Conservation (phyloP, 2,888 invertebrate species). For the Microctonus aethiopoides region DNA sequence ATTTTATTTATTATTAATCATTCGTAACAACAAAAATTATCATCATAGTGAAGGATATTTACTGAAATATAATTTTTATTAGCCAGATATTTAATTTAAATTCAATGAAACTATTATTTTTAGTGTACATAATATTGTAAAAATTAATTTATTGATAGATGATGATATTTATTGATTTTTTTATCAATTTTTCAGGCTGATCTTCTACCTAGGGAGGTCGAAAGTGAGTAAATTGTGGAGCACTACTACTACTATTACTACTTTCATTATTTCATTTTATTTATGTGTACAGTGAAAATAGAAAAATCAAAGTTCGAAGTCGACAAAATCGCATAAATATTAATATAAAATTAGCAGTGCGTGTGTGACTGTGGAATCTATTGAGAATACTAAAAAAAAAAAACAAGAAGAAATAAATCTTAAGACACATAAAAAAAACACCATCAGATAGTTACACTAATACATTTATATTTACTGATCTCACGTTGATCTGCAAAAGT, state of each 20-base stretch:
- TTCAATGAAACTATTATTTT: too few relatives aligned
- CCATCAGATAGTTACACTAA: neutral
- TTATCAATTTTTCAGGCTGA: constrained; percentile 78
- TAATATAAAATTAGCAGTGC: neutral
- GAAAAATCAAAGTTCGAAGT: neutral
- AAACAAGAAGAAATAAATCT: neutral
- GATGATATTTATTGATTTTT: constrained; percentile 19
- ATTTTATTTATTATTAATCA: neutral
- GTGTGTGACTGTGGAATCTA: neutral
- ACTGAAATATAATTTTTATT: too few relatives aligned
- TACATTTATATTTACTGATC: too few relatives aligned
- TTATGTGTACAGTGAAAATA: constrained; percentile 20
- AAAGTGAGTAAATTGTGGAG: constrained; percentile 78
- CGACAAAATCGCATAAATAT: neutral
- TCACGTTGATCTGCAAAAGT: neutral
- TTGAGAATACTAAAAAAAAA: neutral
- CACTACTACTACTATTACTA: neutral
- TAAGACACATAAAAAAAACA: neutral
- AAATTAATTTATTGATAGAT: neutral
- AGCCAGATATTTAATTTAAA: too few relatives aligned
- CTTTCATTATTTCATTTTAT: neutral
- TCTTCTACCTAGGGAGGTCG: constrained; percentile 87
- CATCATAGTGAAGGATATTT: too few relatives aligned
- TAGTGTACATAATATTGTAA: too few relatives aligned
- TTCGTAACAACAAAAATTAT: too few relatives aligned